Percentiles rank a stretch among this genome's conserved stretches.
Evolutionary conservation across 2,797 vertebrate genomes (phyloP).

Genomic region (Balearica regulorum): DNA sequence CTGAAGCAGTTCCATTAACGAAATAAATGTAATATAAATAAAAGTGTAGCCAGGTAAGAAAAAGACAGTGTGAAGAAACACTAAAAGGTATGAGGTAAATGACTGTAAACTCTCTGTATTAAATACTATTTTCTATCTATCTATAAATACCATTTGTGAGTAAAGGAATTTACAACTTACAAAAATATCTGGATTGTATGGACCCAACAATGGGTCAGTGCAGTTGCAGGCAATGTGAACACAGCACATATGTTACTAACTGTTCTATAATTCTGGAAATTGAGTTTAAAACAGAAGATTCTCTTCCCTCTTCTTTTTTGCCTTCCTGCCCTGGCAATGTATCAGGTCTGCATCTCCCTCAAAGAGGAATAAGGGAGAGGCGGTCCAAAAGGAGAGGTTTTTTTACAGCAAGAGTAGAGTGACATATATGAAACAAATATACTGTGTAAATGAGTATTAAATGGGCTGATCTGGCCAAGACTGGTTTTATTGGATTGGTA

Average conservation of each 20-base stretch:
- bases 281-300: neutral
- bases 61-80: neutral
- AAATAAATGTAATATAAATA: neutral
- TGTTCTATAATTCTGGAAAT: neutral
- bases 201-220: neutral
- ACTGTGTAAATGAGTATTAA: neutral
- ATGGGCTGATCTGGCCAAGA: neutral
- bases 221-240: neutral
- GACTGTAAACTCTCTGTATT: neutral
- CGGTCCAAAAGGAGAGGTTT: neutral
- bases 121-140: neutral
- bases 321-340: neutral
- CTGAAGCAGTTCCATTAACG: neutral
- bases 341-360: neutral
- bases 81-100: neutral
- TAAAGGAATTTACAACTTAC: neutral
- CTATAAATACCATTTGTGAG: neutral
- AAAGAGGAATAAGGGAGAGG: neutral
- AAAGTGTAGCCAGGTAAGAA: neutral
- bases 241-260: neutral
- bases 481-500: neutral
- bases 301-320: neutral
- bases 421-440: neutral
- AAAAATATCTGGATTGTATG: neutral
- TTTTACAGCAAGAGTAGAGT: neutral